phyloP scores from a whole-genome alignment of 2,888 invertebrate genomes.

The Drosophila tripunctata region DNA sequence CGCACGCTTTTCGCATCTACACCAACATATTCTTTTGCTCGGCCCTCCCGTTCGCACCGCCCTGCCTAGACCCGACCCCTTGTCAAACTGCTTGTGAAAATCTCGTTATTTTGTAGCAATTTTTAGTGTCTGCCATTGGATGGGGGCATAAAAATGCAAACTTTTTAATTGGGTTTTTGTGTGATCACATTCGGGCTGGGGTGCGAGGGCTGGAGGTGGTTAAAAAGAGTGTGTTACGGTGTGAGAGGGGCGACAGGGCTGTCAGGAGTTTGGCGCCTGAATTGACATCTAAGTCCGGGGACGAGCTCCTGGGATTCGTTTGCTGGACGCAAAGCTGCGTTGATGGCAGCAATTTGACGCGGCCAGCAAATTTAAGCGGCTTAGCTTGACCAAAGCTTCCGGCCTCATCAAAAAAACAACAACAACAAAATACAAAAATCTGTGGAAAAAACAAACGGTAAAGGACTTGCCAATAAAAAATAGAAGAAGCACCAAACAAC shows the following conservation, averaged over 20 bases:
- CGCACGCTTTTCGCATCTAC: slow-evolving; percentile 58
- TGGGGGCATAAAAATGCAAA: slow-evolving; percentile 73
- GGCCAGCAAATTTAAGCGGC: slow-evolving; percentile 72
- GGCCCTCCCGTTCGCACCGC: neutral
- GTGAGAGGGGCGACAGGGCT: slow-evolving; percentile 2
- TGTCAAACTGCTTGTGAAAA: slow-evolving; percentile 47
- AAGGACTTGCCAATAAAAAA: slow-evolving; percentile 14
- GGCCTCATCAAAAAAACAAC: slow-evolving; percentile 25
- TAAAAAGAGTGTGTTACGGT: too few species aligned
- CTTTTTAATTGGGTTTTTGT: slow-evolving; percentile 78
- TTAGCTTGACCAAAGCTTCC: slow-evolving; percentile 69
- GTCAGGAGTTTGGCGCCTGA: slow-evolving; percentile 35
- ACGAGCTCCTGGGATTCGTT: slow-evolving; percentile 3
- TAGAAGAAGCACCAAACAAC: slow-evolving; percentile 10
- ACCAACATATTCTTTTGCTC: slow-evolving; percentile 5
- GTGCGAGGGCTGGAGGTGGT: neutral
- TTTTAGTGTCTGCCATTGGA: slow-evolving; percentile 52
- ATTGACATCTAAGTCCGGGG: slow-evolving; percentile 49
- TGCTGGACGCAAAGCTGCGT: slow-evolving; percentile 57
- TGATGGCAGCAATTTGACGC: slow-evolving; percentile 75
- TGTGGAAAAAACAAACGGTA: neutral
- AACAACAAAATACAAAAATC: slow-evolving; percentile 1
- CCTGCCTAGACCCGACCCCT: neutral
- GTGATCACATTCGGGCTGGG: slow-evolving; percentile 61
- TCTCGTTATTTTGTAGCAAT: slow-evolving; percentile 62